These are phyloP conservation scores for Hestina assimilis DNA, from an alignment of 1,140 invertebrate species.

Conservation along the genomic window DNA sequence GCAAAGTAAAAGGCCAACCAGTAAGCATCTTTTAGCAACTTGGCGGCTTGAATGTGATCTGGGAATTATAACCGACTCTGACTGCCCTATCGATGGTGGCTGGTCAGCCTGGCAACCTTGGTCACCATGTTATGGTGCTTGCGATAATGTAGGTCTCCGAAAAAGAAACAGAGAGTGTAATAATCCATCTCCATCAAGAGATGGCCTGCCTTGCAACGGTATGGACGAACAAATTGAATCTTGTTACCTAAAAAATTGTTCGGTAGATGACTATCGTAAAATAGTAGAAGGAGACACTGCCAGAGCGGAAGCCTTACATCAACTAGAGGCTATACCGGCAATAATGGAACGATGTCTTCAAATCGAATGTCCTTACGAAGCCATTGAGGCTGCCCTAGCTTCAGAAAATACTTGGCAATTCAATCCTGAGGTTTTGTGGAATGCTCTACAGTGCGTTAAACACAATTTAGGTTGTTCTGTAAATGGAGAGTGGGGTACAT, in stretches of 20 bases:
- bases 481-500: constrained; percentile 57
- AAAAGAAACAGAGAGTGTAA: constrained; percentile 48
- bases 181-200: constrained; percentile 54
- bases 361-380: constrained; percentile 59
- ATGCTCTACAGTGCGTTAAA: constrained; percentile 62
- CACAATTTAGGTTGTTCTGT: constrained; percentile 60
- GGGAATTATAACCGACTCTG: constrained; percentile 51
- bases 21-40: constrained; percentile 42
- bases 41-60: constrained; percentile 66
- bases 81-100: constrained; percentile 63
- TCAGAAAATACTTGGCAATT: constrained; percentile 65
- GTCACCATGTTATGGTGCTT: constrained; percentile 52
- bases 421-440: constrained; percentile 60
- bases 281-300: constrained; percentile 42
- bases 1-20: constrained; percentile 45
- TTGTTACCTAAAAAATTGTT: constrained; percentile 58
- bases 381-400: constrained; percentile 46
- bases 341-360: constrained; percentile 58
- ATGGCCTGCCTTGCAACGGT: constrained; percentile 54
- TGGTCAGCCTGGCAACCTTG: constrained; percentile 62
- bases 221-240: constrained; percentile 51
- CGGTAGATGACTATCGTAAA: constrained; percentile 48
- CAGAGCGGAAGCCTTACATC: constrained; percentile 46
- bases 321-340: constrained; percentile 54
- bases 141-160: constrained; percentile 54